These are phyloP conservation scores for Zaprionus kolodkinae DNA, from an alignment of 1,140 invertebrate species.

Conservation along the genomic window DNA sequence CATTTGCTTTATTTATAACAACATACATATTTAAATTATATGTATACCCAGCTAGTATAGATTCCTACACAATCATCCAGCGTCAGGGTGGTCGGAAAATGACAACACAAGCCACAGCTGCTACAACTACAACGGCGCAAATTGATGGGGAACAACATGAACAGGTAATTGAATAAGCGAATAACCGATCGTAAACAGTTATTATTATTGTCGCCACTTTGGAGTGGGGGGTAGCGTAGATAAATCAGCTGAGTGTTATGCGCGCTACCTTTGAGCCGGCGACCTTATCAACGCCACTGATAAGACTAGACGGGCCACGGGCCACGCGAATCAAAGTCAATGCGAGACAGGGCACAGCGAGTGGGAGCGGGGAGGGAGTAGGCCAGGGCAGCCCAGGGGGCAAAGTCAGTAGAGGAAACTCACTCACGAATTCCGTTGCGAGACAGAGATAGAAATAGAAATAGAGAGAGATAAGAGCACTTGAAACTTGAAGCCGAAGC, in stretches of 20 bases:
- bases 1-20: background rate
- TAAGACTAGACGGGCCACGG: slow-evolving; percentile 33
- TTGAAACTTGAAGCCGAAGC: slow-evolving; percentile 28
- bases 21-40: slow-evolving; percentile 20
- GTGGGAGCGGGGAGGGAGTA: background rate
- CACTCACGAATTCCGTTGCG: slow-evolving; percentile 23
- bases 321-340: slow-evolving; percentile 63
- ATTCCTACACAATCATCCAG: background rate
- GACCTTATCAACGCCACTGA: slow-evolving; percentile 56
- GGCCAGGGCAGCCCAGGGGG: background rate
- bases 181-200: slow-evolving; percentile 44
- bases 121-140: slow-evolving; percentile 2
- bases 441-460: background rate
- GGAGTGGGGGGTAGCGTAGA: slow-evolving; percentile 1
- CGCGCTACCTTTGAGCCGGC: slow-evolving; percentile 39
- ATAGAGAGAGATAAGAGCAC: slow-evolving; percentile 20
- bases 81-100: background rate
- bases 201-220: slow-evolving; percentile 32
- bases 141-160: slow-evolving; percentile 26
- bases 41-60: background rate
- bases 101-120: slow-evolving; percentile 13
- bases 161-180: slow-evolving; percentile 29
- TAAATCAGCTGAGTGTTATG: slow-evolving; percentile 3
- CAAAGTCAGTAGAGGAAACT: background rate
- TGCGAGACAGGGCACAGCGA: slow-evolving; percentile 19